Evolutionary conservation across 2,888 invertebrate species (phyloP), one percentile per base, ranked within the genome.

Genomic region (Horisme vitalbata): DNA sequence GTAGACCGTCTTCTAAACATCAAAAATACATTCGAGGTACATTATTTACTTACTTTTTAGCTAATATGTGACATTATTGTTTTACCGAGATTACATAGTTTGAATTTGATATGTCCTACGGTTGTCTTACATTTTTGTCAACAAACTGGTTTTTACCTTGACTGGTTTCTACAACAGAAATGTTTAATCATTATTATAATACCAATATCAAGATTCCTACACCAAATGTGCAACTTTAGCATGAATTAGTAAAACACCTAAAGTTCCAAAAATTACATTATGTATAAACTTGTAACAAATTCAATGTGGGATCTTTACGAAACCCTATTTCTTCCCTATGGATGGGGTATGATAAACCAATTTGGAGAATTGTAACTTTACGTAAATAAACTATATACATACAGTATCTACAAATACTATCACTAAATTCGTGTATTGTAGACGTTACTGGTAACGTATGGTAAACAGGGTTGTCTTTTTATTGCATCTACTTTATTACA

Each of bases 11-110:
- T 62, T 62, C 41, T 45, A 38, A 54, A 72, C 72, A 70, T 75
- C 60, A 73, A 74, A 71, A 69, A 73, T 75, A 73, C 73, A 70
- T 57, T 65, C 59, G 46, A 66, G 52, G 55, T 58, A 63, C 59
- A 63, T 55, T 59, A 49, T 52, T 61, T 57, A 65, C 57, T 49
- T 39, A 36, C 34, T 49, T 44, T 31, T 38, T 27, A 39, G 32
- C 43, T 49, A 48, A 45, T 39, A 54, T 59, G 60, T 54, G 65
- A 61, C 59, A 71, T 59, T 52, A 61, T 60, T 49, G 49, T 54
- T 47, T 60, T 57, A 59, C 60, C 49, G 52, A 48, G 8, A 12
- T 64, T 57, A 63, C 58, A n/a, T n/a, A 65, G 56, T 56, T 60
- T 21, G 56, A 55, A n/a, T 51, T 59, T 57, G 65, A 71, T 65